These are phyloP conservation scores for Cinara cedri DNA, from an alignment of 2,888 invertebrate genomes.

Conservation along the genomic window DNA sequence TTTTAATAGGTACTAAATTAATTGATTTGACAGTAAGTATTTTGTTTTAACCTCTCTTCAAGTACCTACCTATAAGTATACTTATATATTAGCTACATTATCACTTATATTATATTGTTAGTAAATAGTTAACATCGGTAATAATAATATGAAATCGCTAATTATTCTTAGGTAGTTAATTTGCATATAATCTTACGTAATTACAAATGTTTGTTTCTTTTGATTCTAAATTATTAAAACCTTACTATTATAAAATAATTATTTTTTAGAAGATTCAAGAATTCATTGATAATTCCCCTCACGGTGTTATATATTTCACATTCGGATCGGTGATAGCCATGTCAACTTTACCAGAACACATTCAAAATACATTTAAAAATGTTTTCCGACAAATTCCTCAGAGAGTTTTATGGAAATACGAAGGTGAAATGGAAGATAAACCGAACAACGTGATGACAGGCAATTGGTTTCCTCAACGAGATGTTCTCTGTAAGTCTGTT, in stretches of 20 bases:
- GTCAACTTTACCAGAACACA: constrained; percentile 35
- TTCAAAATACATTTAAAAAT: constrained; percentile 27
- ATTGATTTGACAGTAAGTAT: no score
- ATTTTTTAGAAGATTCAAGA: constrained; percentile 34
- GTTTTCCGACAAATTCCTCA: constrained; percentile 32
- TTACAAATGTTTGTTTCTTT: no score
- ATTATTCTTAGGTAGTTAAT: no score
- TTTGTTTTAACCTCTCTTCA: no score
- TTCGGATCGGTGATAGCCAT: constrained; percentile 36
- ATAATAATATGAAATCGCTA: no score
- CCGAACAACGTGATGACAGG: constrained; percentile 32
- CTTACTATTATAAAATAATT: neutral
- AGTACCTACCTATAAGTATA: no score
- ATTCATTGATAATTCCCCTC: constrained; percentile 28
- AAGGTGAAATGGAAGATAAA: constrained; percentile 43
- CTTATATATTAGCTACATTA: no score
- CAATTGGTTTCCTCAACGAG: constrained; percentile 39
- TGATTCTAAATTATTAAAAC: no score
- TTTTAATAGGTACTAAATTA: no score
- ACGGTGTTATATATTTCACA: constrained; percentile 39
- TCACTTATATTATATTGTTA: no score
- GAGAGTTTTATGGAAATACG: constrained; percentile 42
- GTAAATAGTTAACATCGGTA: no score
- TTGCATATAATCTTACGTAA: no score
- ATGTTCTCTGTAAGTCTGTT: constrained; percentile 18